A percentile compares a stretch with the other conserved stretches of the same genome.
These are phyloP conservation scores for Neoaliturus tenellus DNA, from an alignment of 2,888 invertebrate species.

Conservation along the genomic window DNA sequence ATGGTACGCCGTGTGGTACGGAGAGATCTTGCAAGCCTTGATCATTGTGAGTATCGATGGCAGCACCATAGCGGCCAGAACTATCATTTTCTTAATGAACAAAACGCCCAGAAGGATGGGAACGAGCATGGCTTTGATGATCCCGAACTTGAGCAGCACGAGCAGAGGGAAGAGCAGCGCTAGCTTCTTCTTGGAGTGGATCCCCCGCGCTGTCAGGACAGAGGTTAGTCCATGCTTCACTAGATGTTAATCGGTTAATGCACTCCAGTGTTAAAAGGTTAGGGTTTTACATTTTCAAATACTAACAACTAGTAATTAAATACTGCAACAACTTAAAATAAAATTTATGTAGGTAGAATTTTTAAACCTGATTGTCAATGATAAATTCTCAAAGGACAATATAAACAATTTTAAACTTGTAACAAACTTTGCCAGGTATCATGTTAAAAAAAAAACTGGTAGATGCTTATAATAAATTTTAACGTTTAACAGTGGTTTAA, in stretches of 20 bases:
- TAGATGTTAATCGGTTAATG: not conserved
- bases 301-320: too few relatives aligned
- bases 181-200: conserved; percentile 61
- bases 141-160: conserved; percentile 63
- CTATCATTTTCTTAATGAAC: conserved; percentile 80
- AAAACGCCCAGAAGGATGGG: conserved; percentile 79
- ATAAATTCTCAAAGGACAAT: too few relatives aligned
- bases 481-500: too few relatives aligned
- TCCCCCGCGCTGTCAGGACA: conserved; percentile 51
- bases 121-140: conserved; percentile 76
- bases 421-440: too few relatives aligned
- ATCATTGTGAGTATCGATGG: conserved; percentile 76
- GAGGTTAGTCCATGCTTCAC: not conserved
- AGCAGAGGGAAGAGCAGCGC: conserved; percentile 63
- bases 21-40: conserved; percentile 54
- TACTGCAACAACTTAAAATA: too few relatives aligned
- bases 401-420: too few relatives aligned
- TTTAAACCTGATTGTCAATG: too few relatives aligned
- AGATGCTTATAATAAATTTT: too few relatives aligned
- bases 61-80: conserved; percentile 77
- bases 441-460: too few relatives aligned
- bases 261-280: too few relatives aligned
- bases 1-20: conserved; percentile 37
- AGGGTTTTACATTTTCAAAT: too few relatives aligned
- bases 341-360: too few relatives aligned